These are phyloP conservation scores for Oeneis ivallda DNA, from an alignment of 2,888 invertebrate species.

Conservation along the genomic window DNA sequence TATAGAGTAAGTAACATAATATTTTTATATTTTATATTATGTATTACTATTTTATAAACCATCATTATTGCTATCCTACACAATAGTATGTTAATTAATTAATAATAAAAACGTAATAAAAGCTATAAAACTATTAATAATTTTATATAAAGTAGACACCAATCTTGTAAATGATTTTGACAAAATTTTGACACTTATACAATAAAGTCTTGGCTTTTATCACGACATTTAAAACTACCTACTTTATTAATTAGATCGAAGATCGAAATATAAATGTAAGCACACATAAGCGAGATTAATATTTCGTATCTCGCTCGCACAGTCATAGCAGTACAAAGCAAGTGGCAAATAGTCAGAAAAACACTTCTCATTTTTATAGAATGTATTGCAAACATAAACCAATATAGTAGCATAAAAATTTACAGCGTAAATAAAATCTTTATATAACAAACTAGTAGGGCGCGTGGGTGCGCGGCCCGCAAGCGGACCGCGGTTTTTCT, in stretches of 20 bases:
- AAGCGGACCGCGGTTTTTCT: no score
- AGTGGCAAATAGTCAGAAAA: no score
- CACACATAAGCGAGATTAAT: not conserved
- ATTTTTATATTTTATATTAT: no score
- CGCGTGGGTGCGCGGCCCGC: no score
- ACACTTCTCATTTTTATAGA: no score
- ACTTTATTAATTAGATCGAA: not conserved
- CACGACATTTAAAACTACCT: not conserved
- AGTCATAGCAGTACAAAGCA: not conserved
- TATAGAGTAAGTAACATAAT: no score
- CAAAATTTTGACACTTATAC: not conserved
- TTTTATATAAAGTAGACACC: not conserved
- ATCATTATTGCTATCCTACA: not conserved
- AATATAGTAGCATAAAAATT: no score
- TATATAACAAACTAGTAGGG: no score
- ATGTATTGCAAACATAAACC: no score
- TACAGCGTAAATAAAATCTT: no score
- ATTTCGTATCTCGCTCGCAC: not conserved
- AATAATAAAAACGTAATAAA: conserved; percentile 1
- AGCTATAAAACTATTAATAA: not conserved
- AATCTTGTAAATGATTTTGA: not conserved
- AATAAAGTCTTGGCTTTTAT: not conserved
- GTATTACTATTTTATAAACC: no score
- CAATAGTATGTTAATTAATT: not conserved
- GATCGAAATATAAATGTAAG: not conserved